A percentile compares a stretch with the other conserved stretches of the same genome.
Evolutionary conservation across 2,797 vertebrate species (phyloP).

Genomic region (Tokudaia tokunoshimensis): DNA sequence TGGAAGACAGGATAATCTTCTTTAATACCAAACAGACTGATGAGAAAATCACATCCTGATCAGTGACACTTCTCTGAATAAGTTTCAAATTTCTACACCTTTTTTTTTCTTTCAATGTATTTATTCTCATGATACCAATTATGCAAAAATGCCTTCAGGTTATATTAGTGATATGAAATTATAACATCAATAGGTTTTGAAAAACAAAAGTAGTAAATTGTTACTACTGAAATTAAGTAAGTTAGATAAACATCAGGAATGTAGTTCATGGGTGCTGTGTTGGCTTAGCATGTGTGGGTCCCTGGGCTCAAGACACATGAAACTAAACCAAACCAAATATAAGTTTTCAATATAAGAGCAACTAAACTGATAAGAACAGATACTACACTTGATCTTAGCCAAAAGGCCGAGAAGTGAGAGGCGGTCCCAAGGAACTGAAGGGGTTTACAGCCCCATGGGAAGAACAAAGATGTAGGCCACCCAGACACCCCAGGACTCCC

Average conservation of each 20-base stretch:
- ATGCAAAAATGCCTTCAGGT: neutral
- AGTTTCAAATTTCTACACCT: neutral
- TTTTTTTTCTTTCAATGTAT: neutral
- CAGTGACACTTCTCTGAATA: neutral
- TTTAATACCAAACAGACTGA: neutral
- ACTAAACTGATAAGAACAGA: neutral
- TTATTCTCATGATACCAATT: neutral
- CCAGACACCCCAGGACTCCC: too few relatives aligned
- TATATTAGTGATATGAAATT: constrained; percentile 20
- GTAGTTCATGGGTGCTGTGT: neutral
- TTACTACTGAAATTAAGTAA: neutral
- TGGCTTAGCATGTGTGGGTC: neutral
- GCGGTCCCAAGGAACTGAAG: too few relatives aligned
- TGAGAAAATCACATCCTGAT: neutral
- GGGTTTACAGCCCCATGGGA: too few relatives aligned
- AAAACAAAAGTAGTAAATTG: neutral
- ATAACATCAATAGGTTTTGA: neutral
- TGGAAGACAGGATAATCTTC: neutral
- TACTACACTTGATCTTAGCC: too few relatives aligned
- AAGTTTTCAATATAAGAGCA: neutral
- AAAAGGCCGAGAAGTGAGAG: too few relatives aligned
- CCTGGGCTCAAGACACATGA: neutral
- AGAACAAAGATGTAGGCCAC: too few relatives aligned
- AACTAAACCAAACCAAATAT: neutral
- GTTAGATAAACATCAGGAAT: neutral